Conservation (phyloP, 2,113 vertebrate genomes). For the Prinia subflava region DNA sequence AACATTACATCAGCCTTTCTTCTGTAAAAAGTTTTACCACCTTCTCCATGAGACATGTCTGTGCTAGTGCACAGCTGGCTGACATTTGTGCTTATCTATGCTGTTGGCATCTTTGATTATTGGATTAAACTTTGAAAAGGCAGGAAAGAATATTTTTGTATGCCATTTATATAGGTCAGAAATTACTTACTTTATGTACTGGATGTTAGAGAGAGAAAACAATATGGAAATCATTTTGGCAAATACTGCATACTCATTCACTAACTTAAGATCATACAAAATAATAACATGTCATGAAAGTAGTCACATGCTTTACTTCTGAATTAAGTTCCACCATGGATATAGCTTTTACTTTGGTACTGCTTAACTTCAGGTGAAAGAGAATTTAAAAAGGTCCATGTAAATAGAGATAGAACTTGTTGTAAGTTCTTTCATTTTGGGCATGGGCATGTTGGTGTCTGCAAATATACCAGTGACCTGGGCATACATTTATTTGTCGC, state of each 20-base stretch:
- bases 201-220: background rate
- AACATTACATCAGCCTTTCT: background rate
- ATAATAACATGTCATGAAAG: background rate
- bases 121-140: conserved; percentile 48
- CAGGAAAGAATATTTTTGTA: background rate
- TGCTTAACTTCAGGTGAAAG: background rate
- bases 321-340: background rate
- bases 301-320: background rate
- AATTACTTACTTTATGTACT: background rate
- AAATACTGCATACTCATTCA: background rate
- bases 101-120: conserved; percentile 34
- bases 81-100: conserved; percentile 40
- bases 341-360: background rate
- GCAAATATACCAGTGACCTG: background rate
- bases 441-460: background rate
- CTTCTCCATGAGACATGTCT: background rate
- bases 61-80: conserved; percentile 38
- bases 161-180: background rate
- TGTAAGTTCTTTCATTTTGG: background rate
- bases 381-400: background rate
- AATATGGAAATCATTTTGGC: background rate
- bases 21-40: conserved; percentile 6
- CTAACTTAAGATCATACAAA: background rate
- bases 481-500: background rate
- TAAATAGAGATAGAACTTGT: background rate